Evolutionary conservation across 2,888 invertebrate species (phyloP), one percentile per base, ranked within the genome.

Genomic region (Tenthredo mesomela): DNA sequence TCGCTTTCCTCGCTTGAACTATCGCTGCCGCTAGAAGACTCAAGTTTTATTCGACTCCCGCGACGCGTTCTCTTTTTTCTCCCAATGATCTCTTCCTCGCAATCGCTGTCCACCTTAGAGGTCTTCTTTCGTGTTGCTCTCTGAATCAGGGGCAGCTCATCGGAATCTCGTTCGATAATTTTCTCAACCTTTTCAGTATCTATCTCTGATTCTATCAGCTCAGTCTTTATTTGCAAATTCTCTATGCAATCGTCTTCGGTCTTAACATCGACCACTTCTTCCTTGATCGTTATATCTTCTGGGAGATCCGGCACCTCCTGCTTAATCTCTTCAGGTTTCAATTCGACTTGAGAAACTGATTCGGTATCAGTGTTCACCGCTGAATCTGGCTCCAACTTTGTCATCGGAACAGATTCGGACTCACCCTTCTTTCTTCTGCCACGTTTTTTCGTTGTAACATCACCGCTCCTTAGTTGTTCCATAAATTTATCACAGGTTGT

Each of bases 401-500:
- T 61, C 4, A 93, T 82, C 29, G 92, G 73, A 85, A 88, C 58
- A 93, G 93, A 40, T 87, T 75, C 21, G 90, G 61, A 7, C 5
- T 94, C 94, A 54, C 88, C 86, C 85, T 94, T 95, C 93, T 95
- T 95, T 92, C 94, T 94, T 25, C 94, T 93, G 1, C 93, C 92
- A 86, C 95, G 95, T 91, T 95, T 96, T 92, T 95, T 96, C 82
- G 94, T 94, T 84, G 94, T 94, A 18, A 70, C 43, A 73, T 92
- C 91, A 70, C 95, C 95, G 87, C 92, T 94, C 92, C 95, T 95
- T 73, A 97, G 93, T 92, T 97, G 97, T 91, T 97, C 96, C 93
- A 97, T 95, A 91, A 97, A 97, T 93, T 95, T 96, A 93, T 97
- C 97, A 93, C 97, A 97, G 25, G 97, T 95, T 90, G 94, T 95